A percentile compares a stretch with the other conserved stretches of the same genome.
Conservation (phyloP, 2,797 vertebrate genomes). For the Pipistrellus pipistrellus region DNA sequence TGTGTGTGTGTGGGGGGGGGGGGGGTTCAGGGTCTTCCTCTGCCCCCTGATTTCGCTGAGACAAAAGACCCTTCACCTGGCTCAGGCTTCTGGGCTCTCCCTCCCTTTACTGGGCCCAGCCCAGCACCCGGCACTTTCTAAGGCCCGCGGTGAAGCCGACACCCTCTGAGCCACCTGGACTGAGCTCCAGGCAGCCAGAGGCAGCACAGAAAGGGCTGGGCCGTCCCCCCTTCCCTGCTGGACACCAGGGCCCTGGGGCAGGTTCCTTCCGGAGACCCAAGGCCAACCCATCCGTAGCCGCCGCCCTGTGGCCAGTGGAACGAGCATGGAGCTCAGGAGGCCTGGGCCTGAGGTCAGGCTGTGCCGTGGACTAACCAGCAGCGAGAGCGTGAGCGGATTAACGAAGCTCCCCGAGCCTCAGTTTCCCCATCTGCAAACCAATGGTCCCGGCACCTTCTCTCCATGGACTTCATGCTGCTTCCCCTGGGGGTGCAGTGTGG, state of each 20-base stretch:
- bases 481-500: fast-evolving
- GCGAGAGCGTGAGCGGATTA: background rate
- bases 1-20: too few relatives aligned
- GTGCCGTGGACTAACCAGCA: fast-evolving
- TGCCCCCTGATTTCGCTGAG: background rate
- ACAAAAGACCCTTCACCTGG: background rate
- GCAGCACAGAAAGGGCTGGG: background rate
- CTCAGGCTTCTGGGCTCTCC: background rate
- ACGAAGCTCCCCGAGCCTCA: background rate
- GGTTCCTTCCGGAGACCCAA: background rate
- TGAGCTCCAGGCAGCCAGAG: background rate
- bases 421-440: background rate
- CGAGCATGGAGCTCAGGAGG: fast-evolving
- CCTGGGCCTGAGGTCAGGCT: background rate
- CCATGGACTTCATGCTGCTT: background rate
- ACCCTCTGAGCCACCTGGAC: background rate
- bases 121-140: too few relatives aligned
- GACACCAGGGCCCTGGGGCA: background rate
- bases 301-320: fast-evolving
- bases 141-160: background rate
- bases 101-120: too few relatives aligned
- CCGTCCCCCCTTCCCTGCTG: fast-evolving
- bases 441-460: fast-evolving
- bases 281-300: fast-evolving
- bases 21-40: background rate